Conservation (phyloP, 2,888 invertebrate species). For the Sipha maydis region DNA sequence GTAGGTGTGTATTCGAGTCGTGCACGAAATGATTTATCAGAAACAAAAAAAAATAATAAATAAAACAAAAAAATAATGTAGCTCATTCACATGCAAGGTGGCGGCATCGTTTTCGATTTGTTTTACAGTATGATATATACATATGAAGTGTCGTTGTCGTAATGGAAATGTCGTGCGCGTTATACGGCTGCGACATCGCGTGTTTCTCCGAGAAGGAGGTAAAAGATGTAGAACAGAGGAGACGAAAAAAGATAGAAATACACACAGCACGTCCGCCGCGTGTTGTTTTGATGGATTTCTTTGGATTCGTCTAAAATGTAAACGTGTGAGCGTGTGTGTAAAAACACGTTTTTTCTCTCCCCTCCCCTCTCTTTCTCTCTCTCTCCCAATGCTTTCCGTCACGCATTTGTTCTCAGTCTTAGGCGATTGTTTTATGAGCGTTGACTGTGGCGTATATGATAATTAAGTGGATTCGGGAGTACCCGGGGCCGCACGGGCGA, state of each 20-base stretch:
- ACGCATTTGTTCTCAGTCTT: background rate
- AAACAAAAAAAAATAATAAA: background rate
- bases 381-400: background rate
- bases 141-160: background rate
- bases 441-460: conserved; percentile 23
- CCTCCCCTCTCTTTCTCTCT: background rate
- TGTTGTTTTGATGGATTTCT: conserved; percentile 56
- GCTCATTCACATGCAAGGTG: background rate
- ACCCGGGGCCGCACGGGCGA: conserved; percentile 40
- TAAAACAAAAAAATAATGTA: background rate
- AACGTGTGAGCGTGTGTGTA: background rate
- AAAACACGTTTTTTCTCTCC: conserved; percentile 37
- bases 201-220: conserved; percentile 11
- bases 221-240: background rate
- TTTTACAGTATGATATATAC: background rate
- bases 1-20: background rate
- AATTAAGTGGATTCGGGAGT: conserved; percentile 62
- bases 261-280: conserved; percentile 22
- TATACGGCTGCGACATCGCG: background rate
- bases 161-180: conserved; percentile 34
- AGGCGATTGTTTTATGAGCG: conserved; percentile 47
- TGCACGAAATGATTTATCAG: background rate
- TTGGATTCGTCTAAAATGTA: conserved; percentile 26
- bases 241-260: background rate
- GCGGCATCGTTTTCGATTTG: background rate